These are phyloP conservation scores for Palythoa caribaeorum DNA, from an alignment of 92 coral and sea anemone genomes.

Conservation along the genomic window DNA sequence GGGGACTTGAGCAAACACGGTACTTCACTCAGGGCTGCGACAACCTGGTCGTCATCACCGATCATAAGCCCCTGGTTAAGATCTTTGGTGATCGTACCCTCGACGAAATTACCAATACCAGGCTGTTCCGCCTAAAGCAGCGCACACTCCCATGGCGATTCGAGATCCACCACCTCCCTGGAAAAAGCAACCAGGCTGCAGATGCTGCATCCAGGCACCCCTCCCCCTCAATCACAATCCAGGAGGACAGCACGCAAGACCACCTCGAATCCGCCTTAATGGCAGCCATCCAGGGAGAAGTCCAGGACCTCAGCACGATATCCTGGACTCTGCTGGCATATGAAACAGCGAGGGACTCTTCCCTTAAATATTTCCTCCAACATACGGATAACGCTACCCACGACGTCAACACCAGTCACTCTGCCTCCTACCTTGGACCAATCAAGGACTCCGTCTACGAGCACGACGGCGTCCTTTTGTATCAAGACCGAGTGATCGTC, in stretches of 20 bases:
- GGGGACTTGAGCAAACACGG: constrained; percentile 41
- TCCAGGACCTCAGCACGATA: too few relatives aligned
- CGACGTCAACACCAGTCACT: too few relatives aligned
- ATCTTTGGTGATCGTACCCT: constrained; percentile 44
- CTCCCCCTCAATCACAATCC: too few relatives aligned
- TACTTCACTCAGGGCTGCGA: constrained; percentile 47
- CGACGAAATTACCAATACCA: constrained; percentile 25
- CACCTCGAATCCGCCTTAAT: too few relatives aligned
- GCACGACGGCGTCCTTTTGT: neutral
- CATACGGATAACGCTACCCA: too few relatives aligned
- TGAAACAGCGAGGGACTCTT: too few relatives aligned
- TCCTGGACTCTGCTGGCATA: too few relatives aligned
- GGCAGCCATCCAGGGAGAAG: too few relatives aligned
- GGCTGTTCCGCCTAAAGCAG: constrained; percentile 27
- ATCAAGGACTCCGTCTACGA: neutral
- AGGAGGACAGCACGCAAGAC: too few relatives aligned
- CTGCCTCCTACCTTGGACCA: too few relatives aligned
- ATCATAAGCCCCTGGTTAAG: constrained; percentile 43
- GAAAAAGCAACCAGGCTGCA: neutral
- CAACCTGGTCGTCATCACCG: constrained; percentile 32
- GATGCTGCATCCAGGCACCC: neutral
- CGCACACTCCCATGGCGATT: neutral
- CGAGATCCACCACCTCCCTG: neutral
- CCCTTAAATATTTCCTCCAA: too few relatives aligned
- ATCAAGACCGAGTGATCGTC: neutral